Conservation (phyloP, 2,888 invertebrate genomes). For the Deroplatys truncata region DNA sequence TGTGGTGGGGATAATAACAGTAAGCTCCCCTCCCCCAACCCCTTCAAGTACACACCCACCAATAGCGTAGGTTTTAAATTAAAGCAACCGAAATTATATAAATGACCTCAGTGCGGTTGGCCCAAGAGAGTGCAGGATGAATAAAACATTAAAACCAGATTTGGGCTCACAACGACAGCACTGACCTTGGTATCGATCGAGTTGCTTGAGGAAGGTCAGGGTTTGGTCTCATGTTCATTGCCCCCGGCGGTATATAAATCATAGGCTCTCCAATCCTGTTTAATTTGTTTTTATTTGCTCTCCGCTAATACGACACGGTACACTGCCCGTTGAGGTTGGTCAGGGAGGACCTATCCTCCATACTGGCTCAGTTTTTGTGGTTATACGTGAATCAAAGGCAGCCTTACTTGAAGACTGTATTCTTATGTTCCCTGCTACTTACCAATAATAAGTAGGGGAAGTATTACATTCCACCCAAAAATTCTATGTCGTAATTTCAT, state of each 20-base stretch:
- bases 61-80: neutral
- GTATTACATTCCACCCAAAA: too few species aligned
- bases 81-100: neutral
- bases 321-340: neutral
- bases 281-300: neutral
- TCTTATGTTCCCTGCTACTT: too few species aligned
- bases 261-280: neutral
- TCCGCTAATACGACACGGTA: neutral
- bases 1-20: neutral
- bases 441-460: too few species aligned
- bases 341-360: neutral
- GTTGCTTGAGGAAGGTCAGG: neutral
- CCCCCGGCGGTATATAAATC: neutral
- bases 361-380: too few species aligned
- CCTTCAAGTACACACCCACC: neutral
- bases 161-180: neutral
- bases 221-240: neutral
- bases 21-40: too few species aligned
- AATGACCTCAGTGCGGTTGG: neutral
- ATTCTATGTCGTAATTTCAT: too few species aligned
- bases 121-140: neutral
- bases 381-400: too few species aligned
- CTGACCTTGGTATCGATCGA: neutral
- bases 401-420: too few species aligned
- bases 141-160: neutral